phyloP scores from a whole-genome alignment of 2,797 vertebrate species.

The Xenops minutus region DNA sequence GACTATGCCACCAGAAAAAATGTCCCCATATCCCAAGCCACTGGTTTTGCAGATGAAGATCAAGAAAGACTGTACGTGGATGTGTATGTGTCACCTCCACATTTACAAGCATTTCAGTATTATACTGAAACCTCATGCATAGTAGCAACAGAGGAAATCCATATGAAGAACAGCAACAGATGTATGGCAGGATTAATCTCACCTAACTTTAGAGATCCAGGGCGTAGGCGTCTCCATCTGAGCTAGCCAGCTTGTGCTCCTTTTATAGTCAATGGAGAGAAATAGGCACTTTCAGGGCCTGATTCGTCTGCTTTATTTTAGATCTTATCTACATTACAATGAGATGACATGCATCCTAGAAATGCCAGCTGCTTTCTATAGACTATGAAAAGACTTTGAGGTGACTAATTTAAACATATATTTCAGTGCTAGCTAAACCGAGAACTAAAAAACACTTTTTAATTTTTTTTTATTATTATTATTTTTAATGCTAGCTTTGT shows the following conservation, averaged over 20 bases:
- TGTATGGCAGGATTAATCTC: constrained; percentile 16
- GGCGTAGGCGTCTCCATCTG: neutral
- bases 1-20: neutral
- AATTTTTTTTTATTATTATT: too few species aligned
- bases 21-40: neutral
- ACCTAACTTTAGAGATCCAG: constrained; percentile 43
- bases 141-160: neutral
- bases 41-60: neutral
- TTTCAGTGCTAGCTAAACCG: neutral
- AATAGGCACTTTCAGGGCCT: neutral
- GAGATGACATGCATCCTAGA: neutral
- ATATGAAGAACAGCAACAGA: constrained; percentile 26
- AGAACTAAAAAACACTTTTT: neutral
- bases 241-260: constrained; percentile 12
- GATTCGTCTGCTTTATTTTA: neutral
- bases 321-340: neutral
- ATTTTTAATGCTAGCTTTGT: neutral
- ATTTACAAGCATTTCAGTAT: neutral
- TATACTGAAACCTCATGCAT: neutral
- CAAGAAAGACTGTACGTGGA: neutral
- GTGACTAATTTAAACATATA: neutral
- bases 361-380: neutral
- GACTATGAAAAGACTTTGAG: neutral
- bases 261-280: constrained; percentile 8
- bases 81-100: neutral